Conservation (phyloP, 2,797 vertebrate genomes). For the Cyclura pinguis region DNA sequence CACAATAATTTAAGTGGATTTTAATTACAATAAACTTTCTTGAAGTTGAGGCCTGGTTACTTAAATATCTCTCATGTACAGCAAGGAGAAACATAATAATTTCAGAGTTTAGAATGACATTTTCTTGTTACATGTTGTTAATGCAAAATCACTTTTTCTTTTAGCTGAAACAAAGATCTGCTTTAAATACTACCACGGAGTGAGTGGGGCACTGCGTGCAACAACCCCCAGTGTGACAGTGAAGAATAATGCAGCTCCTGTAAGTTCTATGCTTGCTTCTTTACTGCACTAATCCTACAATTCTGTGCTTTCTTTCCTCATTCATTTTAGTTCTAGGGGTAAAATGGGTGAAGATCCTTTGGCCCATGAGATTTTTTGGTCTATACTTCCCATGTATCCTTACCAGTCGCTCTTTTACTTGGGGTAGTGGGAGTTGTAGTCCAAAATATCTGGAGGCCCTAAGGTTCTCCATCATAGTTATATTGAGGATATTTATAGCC, state of each 20-base stretch:
- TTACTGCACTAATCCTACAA: not conserved
- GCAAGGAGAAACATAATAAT: not conserved
- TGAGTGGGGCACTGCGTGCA: slow-evolving; percentile 91
- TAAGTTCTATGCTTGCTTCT: slow-evolving; percentile 80
- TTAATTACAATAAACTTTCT: not conserved
- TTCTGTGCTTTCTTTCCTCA: not conserved
- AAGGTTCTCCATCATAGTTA: not conserved
- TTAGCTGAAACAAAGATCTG: slow-evolving; percentile 97
- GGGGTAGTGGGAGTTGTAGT: not conserved
- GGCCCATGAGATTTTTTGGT: not conserved
- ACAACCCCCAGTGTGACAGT: slow-evolving; percentile 94
- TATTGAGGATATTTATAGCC: not conserved
- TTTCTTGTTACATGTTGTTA: slow-evolving; percentile 16
- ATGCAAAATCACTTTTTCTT: slow-evolving; percentile 54
- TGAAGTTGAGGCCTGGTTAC: not conserved
- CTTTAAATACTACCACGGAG: slow-evolving; percentile 98
- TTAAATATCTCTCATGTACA: not conserved
- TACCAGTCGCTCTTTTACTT: not conserved
- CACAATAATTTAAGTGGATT: not conserved
- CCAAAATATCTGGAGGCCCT: not conserved
- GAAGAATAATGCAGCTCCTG: slow-evolving; percentile 86
- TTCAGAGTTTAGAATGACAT: not conserved
- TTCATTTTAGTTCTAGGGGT: not conserved
- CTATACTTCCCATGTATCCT: not conserved
- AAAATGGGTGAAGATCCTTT: not conserved